Base-by-base conservation (phyloP, 2,113 vertebrate genomes). In the Leptosomus discolor region DNA sequence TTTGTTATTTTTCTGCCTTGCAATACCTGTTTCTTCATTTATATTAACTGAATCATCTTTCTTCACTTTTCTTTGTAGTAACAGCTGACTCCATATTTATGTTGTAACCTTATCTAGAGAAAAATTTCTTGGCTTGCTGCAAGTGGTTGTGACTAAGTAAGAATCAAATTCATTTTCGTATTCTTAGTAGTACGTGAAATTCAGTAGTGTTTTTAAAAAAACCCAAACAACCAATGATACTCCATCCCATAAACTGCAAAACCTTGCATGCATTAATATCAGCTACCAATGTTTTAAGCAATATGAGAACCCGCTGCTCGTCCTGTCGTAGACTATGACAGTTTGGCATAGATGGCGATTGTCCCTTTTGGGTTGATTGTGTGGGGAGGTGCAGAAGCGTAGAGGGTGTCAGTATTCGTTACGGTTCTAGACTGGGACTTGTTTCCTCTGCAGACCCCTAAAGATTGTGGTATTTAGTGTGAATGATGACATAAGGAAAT, bases 41-140 rank as follows among this genome's bases (percentile, higher is more conserved):
- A 5, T 48, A 74, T 95, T 94, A 97, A 96, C 74, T 2, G 8
- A 78, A 79, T 85, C 75, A 61, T 85, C 67, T 85, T 70, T 23
- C 54, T 81, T 81, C 36, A 32, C 80, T 88, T 71, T 60, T 15
- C 68, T 70, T 94, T 60, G 5, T 64, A 51, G 64, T 97, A 97
- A 91, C 73, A 87, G 93, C 68, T 97, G 97, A 70, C 96, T 97
- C 97, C 97, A 97, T 98, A 97, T 94, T 94, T 96, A 46, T 41
- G 5, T 45, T 77, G 22, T 54, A 86, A 56, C 51, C 23, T 70
- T 39, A 57, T 22, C 30, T 70, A 67, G 74, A 70, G 64, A 30
- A 63, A 67, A 39, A 75, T 12, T 45, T 45, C 29, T 88, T 68
- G 65, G 30, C 76, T 93, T 87, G 50, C 9, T 80, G 34, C 39